These are phyloP conservation scores for Idaea aversata DNA, from an alignment of 2,888 invertebrate genomes.

Conservation along the genomic window DNA sequence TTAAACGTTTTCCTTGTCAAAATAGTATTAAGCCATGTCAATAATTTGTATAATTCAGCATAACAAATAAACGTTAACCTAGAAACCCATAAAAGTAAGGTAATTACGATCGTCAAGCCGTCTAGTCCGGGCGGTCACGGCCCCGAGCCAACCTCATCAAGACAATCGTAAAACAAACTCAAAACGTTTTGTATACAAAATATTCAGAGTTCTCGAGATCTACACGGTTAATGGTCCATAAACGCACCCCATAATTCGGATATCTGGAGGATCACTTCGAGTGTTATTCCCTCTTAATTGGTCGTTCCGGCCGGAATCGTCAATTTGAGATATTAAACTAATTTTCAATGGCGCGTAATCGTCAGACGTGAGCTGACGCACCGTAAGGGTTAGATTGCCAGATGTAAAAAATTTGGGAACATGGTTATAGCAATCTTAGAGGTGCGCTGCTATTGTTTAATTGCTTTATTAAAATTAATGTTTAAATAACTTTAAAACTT, in stretches of 20 bases:
- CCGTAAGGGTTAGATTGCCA: slow-evolving; percentile 45
- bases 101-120: not conserved
- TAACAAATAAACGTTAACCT: not conserved
- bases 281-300: slow-evolving; percentile 78
- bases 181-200: slow-evolving; percentile 17
- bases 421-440: not conserved
- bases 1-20: too few relatives aligned
- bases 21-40: too few relatives aligned
- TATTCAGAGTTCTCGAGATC: slow-evolving; percentile 47
- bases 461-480: slow-evolving; percentile 5
- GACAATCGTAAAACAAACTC: slow-evolving; percentile 7
- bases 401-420: slow-evolving; percentile 31
- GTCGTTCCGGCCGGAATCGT: slow-evolving; percentile 76
- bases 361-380: slow-evolving; percentile 58
- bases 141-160: slow-evolving; percentile 4
- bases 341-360: slow-evolving; percentile 77
- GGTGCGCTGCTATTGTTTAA: slow-evolving; percentile 3
- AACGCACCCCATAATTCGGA: slow-evolving; percentile 77
- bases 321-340: slow-evolving; percentile 80
- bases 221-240: slow-evolving; percentile 70
- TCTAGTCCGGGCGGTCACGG: slow-evolving; percentile 5
- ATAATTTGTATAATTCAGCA: too few relatives aligned
- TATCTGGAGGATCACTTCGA: slow-evolving; percentile 71
- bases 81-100: not conserved
- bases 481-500: slow-evolving; percentile 1